These are phyloP conservation scores for Clarias gariepinus DNA, from an alignment of 2,113 vertebrate species.

Conservation along the genomic window DNA sequence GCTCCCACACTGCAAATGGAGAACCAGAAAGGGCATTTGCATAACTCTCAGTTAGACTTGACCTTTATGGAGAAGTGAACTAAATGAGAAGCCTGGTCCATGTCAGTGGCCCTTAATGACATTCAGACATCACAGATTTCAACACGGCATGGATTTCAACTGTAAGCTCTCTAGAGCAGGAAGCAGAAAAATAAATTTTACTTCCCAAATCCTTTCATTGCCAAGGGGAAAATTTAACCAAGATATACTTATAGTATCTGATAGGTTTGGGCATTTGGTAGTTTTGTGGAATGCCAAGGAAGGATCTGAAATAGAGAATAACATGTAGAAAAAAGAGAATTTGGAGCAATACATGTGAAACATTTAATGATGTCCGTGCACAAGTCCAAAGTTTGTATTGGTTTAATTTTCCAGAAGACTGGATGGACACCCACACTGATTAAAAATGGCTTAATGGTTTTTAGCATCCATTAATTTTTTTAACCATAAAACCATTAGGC, in stretches of 20 bases:
- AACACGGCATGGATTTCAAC: slow-evolving; percentile 22
- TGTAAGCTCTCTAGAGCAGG: slow-evolving; percentile 16
- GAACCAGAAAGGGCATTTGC: slow-evolving; percentile 67
- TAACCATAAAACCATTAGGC: not conserved
- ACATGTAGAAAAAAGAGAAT: not conserved
- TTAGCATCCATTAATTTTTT: not conserved
- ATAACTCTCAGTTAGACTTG: slow-evolving; percentile 64
- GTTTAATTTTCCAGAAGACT: not conserved
- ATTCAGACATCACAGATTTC: slow-evolving; percentile 49
- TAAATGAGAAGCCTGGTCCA: slow-evolving; percentile 50
- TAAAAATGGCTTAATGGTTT: slow-evolving; percentile 12
- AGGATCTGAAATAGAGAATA: not conserved
- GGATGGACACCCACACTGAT: not conserved
- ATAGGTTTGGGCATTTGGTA: not conserved
- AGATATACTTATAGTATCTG: not conserved
- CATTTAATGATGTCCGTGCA: not conserved
- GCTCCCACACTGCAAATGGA: slow-evolving; percentile 61
- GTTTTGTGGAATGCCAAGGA: not conserved
- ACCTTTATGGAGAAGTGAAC: slow-evolving; percentile 63
- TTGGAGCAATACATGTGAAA: not conserved
- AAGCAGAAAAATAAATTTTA: not conserved
- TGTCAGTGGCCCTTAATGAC: slow-evolving; percentile 52
- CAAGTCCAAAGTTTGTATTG: not conserved
- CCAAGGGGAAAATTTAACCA: not conserved
- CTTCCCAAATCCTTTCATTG: not conserved